Evolutionary conservation across 2,113 vertebrate species (phyloP), one percentile per base, ranked within the genome.

Genomic region (Ceyx cyanopectus): DNA sequence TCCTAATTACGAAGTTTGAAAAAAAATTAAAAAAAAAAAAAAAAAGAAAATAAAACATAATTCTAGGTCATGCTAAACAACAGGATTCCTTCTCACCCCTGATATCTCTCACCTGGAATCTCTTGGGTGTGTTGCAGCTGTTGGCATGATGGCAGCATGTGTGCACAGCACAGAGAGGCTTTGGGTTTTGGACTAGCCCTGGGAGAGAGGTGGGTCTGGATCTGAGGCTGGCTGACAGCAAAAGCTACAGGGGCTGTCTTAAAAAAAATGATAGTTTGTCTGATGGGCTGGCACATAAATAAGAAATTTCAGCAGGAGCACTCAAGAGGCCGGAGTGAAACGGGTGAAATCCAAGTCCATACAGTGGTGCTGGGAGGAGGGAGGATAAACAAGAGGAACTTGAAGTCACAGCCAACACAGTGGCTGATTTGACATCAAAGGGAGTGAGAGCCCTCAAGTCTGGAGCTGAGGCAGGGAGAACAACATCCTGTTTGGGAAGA

Each of bases 61-160:
- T 51, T 63, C 3, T 43, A 48, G 89, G 81, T 78, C 40, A 2
- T 20, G 46, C 43, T 60, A 29, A 26, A 30, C 30, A 87, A 24
- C 57, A 79, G 30, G 67, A 85, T 51, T 87, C 24, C 82, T 93
- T 3, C 90, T 77, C 65, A 48, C 6, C 29, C 37, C 75, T 66
- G 21, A 12, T 87, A 74, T 81, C 79, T 89, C 57, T 87, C 75
- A 58, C 93, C 82, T 82, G 85, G 48, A 50, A 81, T 90, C 85
- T 93, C 79, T 41, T 67, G 79, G 89, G 70, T 1, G 2, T 54
- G 62, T 58, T 54, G 82, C 21, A 77, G 85, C 26, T 72, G 46
- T 57, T 77, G 19, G 69, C 50, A 21, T 7, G 10, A 7, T 10
- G 50, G 62, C 32, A 80, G 34, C 12, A 27, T 45, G 63, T 14